Conservation (phyloP, 1,140 invertebrate species). For the Scaptodrosophila lebanonensis region DNA sequence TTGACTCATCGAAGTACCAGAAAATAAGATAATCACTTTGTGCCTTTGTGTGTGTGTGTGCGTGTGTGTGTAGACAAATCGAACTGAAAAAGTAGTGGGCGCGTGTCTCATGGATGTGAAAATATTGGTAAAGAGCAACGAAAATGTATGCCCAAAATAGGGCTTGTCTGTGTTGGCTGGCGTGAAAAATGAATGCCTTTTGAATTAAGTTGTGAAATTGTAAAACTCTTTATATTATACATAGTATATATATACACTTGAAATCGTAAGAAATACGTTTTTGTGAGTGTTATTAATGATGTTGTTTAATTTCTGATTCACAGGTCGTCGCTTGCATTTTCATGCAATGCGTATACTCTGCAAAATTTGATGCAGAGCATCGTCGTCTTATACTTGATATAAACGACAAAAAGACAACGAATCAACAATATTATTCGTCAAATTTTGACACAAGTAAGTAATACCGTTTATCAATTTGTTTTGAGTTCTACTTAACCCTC, state of each 20-base stretch:
- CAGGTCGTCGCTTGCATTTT: slow-evolving; percentile 73
- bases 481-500: slow-evolving; percentile 24
- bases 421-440: slow-evolving; percentile 82
- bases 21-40: too few relatives aligned
- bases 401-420: slow-evolving; percentile 82
- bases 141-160: too few relatives aligned
- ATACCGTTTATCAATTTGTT: slow-evolving; percentile 44
- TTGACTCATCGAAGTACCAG: slow-evolving; percentile 12
- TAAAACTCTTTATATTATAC: too few relatives aligned
- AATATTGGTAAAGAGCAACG: too few relatives aligned
- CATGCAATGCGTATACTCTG: slow-evolving; percentile 73
- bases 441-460: slow-evolving; percentile 84
- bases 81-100: slow-evolving; percentile 35
- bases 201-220: too few relatives aligned
- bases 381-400: slow-evolving; percentile 81
- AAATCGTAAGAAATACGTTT: too few relatives aligned
- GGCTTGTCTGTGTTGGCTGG: too few relatives aligned
- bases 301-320: slow-evolving; percentile 2
- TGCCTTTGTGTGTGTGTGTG: too few relatives aligned
- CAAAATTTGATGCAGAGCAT: slow-evolving; percentile 71
- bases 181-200: too few relatives aligned
- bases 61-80: too few relatives aligned
- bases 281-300: slow-evolving; percentile 27
- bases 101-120: background rate
- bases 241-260: too few relatives aligned